Evolutionary conservation across 2,113 vertebrate genomes (phyloP), one percentile per base, ranked within the genome.

Genomic region (Loxodonta africana): DNA sequence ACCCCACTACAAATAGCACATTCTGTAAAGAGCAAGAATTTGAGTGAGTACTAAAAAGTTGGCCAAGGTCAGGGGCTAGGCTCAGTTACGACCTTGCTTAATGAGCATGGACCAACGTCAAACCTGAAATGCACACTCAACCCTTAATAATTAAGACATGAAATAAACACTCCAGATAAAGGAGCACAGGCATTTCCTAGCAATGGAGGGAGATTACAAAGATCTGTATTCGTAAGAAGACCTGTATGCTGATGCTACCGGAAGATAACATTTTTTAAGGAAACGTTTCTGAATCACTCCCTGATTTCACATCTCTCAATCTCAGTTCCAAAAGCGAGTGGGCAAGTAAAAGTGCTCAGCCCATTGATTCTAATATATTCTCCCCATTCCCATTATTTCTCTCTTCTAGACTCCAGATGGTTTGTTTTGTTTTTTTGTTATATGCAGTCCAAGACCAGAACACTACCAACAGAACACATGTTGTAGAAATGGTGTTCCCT

Each of bases 401-500:
- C 30, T 63, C 15, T 76, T 65, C 69, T 46, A 87, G 83, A 44
- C 37, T 28, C 83, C 89, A 92, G 76, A 90, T 90, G 96, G 92
- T 74, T 44, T 53, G 5, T 60, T 82, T 15, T 65, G 2, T 9
- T 23, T 28, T 18, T 33, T 25, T 28, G 69, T 53, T 62, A 83
- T n/a, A 30, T 20, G 76, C 12, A 87, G 48, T 92, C 48, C n/a
- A 46, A 77, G 65, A 90, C 73, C 82, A 94, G 81, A 94, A 96
- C 8, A 25, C 60, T 51, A 84, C 77, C 37, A 60, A 3, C 28
- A 33, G 91, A 88, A 28, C 28, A 82, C 41, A 26, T 7, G 8
- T 10, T 4, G 48, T 4, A 69, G 57, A 6, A 48, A n/a, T 88
- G 62, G 14, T 23, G 51, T 33, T 51, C 30, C 7, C 69, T 0